Conservation (phyloP, 2,888 invertebrate genomes). For the Fragum fragum region DNA sequence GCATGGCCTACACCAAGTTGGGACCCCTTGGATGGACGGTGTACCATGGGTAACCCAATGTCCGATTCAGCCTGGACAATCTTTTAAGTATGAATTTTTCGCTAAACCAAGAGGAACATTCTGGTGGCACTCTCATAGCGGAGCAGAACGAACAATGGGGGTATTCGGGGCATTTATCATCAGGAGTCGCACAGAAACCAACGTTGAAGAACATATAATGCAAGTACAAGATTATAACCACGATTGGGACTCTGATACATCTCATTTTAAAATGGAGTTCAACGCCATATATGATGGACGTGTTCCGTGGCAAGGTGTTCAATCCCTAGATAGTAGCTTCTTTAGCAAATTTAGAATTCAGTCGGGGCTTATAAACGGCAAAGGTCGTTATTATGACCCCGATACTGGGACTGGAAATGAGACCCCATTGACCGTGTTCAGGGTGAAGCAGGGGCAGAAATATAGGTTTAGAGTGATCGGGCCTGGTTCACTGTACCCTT, state of each 20-base stretch:
- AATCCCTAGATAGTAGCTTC: slow-evolving; percentile 61
- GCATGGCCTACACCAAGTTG: slow-evolving; percentile 81
- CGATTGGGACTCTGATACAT: slow-evolving; percentile 69
- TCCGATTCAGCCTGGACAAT: slow-evolving; percentile 78
- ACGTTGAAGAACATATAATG: slow-evolving; percentile 65
- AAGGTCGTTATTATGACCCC: slow-evolving; percentile 68
- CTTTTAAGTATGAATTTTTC: slow-evolving; percentile 80
- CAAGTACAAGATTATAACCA: slow-evolving; percentile 78
- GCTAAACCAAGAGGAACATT: slow-evolving; percentile 76
- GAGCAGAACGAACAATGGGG: slow-evolving; percentile 79
- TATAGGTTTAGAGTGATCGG: slow-evolving; percentile 77
- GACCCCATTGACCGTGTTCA: slow-evolving; percentile 68
- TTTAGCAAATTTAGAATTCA: slow-evolving; percentile 67
- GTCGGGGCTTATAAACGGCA: slow-evolving; percentile 77
- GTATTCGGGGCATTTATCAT: slow-evolving; percentile 80
- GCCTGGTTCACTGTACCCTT: slow-evolving; percentile 71
- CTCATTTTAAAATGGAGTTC: slow-evolving; percentile 62
- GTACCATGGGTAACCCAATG: slow-evolving; percentile 81
- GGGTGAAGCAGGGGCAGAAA: slow-evolving; percentile 51
- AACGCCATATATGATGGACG: slow-evolving; percentile 66
- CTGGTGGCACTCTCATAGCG: slow-evolving; percentile 79
- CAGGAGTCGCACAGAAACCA: slow-evolving; percentile 51
- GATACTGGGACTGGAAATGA: slow-evolving; percentile 52
- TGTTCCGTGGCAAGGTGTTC: slow-evolving; percentile 36
- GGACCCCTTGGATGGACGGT: slow-evolving; percentile 81